A percentile compares a stretch with the other conserved stretches of the same genome.
Conservation (phyloP, 2,888 invertebrate species). For the Gordius sp. region DNA sequence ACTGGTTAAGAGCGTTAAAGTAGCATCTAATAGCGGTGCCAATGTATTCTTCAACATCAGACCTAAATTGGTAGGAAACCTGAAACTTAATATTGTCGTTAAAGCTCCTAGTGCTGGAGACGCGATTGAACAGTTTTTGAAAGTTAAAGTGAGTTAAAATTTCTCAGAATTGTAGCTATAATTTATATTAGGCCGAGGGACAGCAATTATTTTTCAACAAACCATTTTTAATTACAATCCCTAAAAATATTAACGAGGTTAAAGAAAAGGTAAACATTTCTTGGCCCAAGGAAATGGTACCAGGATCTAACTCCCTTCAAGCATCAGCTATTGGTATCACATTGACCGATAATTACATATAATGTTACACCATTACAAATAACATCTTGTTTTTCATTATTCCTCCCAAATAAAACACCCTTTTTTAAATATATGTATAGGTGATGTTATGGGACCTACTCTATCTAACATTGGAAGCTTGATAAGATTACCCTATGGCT, state of each 20-base stretch:
- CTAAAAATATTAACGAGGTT: not conserved
- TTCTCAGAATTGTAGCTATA: no score
- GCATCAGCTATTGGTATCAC: not conserved
- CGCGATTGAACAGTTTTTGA: conserved; percentile 43
- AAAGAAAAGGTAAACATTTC: not conserved
- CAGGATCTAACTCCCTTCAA: not conserved
- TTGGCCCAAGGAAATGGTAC: not conserved
- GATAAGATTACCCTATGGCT: conserved; percentile 53
- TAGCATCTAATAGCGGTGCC: not conserved
- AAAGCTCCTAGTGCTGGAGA: conserved; percentile 48
- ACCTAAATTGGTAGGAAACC: conserved; percentile 43
- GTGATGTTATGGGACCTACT: conserved; percentile 51
- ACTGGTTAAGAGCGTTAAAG: no score
- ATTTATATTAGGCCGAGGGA: not conserved
- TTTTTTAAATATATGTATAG: no score
- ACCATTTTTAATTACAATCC: not conserved
- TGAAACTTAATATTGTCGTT: conserved; percentile 50
- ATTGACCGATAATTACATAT: no score
- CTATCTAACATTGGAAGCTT: conserved; percentile 47
- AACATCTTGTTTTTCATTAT: no score
- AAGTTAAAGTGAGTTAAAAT: conserved; percentile 44
- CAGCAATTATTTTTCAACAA: not conserved
- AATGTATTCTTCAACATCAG: conserved; percentile 53
- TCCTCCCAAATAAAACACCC: no score
- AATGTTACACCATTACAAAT: no score